Conservation (phyloP, 2,113 vertebrate species). For the Pachyramphus minor region DNA sequence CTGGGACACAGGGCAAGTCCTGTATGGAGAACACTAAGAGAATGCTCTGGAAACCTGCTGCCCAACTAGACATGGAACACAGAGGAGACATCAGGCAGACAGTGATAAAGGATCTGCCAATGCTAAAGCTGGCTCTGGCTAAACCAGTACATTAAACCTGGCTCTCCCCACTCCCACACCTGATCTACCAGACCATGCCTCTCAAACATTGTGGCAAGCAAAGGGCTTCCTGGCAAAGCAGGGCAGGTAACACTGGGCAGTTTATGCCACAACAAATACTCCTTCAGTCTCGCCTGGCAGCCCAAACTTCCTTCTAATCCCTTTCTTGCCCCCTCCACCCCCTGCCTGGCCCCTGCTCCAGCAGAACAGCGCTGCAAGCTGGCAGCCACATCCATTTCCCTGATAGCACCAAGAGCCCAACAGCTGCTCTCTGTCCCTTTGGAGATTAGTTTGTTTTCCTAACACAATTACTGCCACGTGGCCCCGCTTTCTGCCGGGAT, state of each 20-base stretch:
- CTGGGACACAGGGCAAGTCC: neutral
- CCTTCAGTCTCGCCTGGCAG: neutral
- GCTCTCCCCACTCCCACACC: neutral
- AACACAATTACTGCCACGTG: constrained; percentile 66
- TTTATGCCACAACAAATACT: neutral
- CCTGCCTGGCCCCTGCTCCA: neutral
- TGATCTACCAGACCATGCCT: fast-evolving
- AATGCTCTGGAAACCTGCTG: neutral
- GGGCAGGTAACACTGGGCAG: neutral
- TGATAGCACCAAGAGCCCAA: neutral
- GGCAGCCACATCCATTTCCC: constrained; percentile 2
- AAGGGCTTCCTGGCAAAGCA: neutral
- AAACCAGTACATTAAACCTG: neutral
- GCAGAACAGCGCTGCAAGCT: neutral
- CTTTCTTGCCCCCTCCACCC: neutral
- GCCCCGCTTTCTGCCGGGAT: constrained; percentile 19
- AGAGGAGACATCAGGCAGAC: neutral
- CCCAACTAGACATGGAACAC: neutral
- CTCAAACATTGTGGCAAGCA: neutral
- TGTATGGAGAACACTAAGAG: neutral
- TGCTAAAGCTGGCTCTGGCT: neutral
- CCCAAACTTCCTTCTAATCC: neutral
- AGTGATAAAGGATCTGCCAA: neutral
- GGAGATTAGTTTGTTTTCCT: constrained; percentile 68
- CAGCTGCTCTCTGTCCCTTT: constrained; percentile 58